Conservation (phyloP, 1,140 invertebrate species). For the Diachasma alloeum region DNA sequence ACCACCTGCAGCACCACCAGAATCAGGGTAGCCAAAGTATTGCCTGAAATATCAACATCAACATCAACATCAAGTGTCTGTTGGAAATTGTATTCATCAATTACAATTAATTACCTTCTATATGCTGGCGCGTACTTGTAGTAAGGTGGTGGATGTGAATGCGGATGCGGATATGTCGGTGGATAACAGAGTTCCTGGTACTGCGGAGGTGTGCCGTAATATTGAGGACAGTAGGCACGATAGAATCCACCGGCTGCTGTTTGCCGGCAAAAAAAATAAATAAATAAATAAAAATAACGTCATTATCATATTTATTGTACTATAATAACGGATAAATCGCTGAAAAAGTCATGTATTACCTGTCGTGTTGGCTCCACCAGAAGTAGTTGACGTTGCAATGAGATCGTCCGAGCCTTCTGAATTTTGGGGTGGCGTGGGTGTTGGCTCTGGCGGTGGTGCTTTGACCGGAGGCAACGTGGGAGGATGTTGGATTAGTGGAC, state of each 20-base stretch:
- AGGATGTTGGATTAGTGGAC: conserved; percentile 79
- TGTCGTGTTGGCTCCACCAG: conserved; percentile 62
- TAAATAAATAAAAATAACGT: not conserved
- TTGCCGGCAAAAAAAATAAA: conserved; percentile 34
- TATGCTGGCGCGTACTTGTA: conserved; percentile 72
- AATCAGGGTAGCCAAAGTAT: conserved; percentile 59
- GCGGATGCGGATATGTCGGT: conserved; percentile 66
- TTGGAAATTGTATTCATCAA: not conserved
- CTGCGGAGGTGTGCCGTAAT: conserved; percentile 66
- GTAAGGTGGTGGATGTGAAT: conserved; percentile 68
- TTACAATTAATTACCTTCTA: conserved; percentile 52
- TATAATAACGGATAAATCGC: not conserved
- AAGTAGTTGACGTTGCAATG: conserved; percentile 58
- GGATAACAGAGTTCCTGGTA: conserved; percentile 70
- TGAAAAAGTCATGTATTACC: conserved; percentile 27
- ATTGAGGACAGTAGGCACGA: conserved; percentile 63
- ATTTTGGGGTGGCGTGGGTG: conserved; percentile 65
- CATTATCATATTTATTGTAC: too few relatives aligned
- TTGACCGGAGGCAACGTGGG: conserved; percentile 66
- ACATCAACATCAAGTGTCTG: not conserved
- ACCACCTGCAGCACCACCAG: conserved; percentile 50
- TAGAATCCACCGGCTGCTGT: conserved; percentile 58
- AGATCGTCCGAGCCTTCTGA: conserved; percentile 63
- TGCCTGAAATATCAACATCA: conserved; percentile 45
- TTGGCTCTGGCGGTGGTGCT: conserved; percentile 62